Evolutionary conservation across 2,888 invertebrate genomes (phyloP).

Genomic region (Dyspetes luteomarginatus): DNA sequence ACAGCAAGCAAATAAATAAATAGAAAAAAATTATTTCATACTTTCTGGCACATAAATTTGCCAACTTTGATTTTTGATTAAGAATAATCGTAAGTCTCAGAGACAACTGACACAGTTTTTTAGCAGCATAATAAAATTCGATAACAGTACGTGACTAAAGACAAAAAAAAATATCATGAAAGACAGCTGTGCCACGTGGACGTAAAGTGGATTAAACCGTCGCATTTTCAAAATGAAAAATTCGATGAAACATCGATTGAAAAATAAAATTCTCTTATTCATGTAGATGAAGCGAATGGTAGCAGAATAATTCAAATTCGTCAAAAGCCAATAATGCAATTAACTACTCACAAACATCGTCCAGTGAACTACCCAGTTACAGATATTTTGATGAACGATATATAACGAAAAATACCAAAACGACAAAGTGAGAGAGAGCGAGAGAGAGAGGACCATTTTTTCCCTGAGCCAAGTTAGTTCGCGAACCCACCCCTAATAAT

Average conservation of each 20-base stretch:
- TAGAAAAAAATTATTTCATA: too few species aligned
- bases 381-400: constrained; percentile 30
- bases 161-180: not conserved
- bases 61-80: not conserved
- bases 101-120: not conserved
- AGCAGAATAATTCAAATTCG: not conserved
- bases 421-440: not conserved
- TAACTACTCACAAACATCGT: not conserved
- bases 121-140: not conserved
- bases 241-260: not conserved
- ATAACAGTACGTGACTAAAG: not conserved
- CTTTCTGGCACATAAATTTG: not conserved
- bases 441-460: constrained; percentile 5
- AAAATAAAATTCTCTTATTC: not conserved
- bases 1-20: too few species aligned
- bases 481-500: too few species aligned
- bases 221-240: not conserved
- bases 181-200: not conserved
- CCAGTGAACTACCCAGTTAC: not conserved
- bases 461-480: too few species aligned
- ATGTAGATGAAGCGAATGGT: not conserved
- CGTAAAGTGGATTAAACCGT: not conserved
- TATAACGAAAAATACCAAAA: constrained; percentile 1
- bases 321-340: not conserved
- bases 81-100: not conserved